Percentiles rank a stretch among this genome's conserved stretches.
Conservation (phyloP, 2,797 vertebrate genomes). For the Euthynnus affinis region DNA sequence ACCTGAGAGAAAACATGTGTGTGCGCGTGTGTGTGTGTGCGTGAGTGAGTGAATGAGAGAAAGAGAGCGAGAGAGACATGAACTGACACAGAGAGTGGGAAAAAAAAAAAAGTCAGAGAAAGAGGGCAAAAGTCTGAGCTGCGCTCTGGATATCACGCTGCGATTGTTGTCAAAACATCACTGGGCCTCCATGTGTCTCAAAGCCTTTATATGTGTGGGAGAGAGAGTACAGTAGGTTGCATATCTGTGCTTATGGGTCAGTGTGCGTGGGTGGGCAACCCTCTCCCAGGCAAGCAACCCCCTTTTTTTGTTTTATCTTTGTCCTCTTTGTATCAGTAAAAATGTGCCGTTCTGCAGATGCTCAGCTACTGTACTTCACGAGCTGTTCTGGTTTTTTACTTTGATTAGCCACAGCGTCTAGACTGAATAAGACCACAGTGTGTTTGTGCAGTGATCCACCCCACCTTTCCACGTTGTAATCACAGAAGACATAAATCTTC, state of each 20-base stretch:
- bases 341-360: slow-evolving; percentile 45
- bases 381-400: slow-evolving; percentile 36
- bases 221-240: slow-evolving; percentile 35
- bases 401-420: slow-evolving; percentile 41
- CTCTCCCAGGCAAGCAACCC: slow-evolving; percentile 16
- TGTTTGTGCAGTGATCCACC: slow-evolving; percentile 28
- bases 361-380: neutral
- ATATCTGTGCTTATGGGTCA: slow-evolving; percentile 52
- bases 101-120: slow-evolving; percentile 6
- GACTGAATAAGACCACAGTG: slow-evolving; percentile 31
- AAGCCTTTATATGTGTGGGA: slow-evolving; percentile 32
- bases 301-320: slow-evolving; percentile 16
- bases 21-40: neutral
- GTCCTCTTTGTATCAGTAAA: slow-evolving; percentile 28
- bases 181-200: slow-evolving; percentile 47
- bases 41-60: neutral
- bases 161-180: slow-evolving; percentile 71
- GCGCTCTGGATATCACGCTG: slow-evolving; percentile 57
- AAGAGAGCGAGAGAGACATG: slow-evolving; percentile 3
- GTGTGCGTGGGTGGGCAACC: slow-evolving; percentile 58
- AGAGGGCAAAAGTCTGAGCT: slow-evolving; percentile 34
- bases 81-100: slow-evolving; percentile 22
- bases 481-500: slow-evolving; percentile 41
- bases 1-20: slow-evolving; percentile 54
- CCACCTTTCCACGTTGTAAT: slow-evolving; percentile 1